Evolutionary conservation across 2,113 vertebrate genomes (phyloP).

Genomic region (Caretta caretta): DNA sequence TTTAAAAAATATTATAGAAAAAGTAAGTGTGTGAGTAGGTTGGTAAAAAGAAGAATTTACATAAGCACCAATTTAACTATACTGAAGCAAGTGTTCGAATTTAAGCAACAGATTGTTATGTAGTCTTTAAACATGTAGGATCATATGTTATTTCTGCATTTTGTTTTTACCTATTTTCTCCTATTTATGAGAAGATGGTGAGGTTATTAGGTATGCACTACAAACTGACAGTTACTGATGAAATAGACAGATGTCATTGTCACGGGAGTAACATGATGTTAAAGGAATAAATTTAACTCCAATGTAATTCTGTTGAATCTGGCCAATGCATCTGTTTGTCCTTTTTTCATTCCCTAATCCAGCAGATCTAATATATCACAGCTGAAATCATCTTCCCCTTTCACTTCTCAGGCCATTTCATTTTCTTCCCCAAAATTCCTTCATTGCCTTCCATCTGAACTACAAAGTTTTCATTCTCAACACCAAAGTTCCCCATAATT

Average conservation of each 20-base stretch:
- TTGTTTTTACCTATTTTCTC: not conserved
- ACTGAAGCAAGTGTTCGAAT: not conserved
- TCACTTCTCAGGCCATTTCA: not conserved
- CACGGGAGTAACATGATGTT: not conserved
- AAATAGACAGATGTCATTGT: not conserved
- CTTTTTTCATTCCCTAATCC: not conserved
- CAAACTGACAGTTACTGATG: not conserved
- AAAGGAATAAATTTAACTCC: not conserved
- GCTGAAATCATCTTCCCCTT: not conserved
- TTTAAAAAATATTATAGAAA: too few relatives aligned
- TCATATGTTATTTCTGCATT: not conserved
- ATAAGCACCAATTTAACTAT: not conserved
- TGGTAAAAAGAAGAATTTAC: not conserved
- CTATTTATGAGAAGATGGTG: not conserved
- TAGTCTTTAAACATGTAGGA: not conserved
- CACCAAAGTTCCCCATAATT: not conserved
- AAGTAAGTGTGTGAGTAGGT: not conserved
- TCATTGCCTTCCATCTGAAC: not conserved
- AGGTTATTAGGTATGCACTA: not conserved
- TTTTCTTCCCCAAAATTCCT: not conserved
- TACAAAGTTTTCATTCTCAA: not conserved
- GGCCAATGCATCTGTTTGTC: not conserved
- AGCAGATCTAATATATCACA: not conserved
- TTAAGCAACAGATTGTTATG: not conserved
- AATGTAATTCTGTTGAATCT: not conserved